Conservation (phyloP, 2,797 vertebrate genomes). For the Oreochromis grahami region DNA sequence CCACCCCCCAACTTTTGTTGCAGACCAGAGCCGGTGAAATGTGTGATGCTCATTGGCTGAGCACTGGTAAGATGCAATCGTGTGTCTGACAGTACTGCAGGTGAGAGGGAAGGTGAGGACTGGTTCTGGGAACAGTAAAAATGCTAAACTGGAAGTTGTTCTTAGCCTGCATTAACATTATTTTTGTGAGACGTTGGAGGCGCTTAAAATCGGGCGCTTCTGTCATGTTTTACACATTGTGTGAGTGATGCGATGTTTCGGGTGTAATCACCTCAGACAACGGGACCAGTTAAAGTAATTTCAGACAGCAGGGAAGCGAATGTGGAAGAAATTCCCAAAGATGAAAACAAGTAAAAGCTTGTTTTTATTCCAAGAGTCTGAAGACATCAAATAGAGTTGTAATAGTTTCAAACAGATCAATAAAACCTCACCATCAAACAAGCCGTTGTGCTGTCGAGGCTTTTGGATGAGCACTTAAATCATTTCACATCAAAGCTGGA, state of each 20-base stretch:
- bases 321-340: not conserved
- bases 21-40: accelerated
- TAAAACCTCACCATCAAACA: not conserved
- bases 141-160: not conserved
- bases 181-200: not conserved
- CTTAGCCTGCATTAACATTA: accelerated
- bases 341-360: not conserved
- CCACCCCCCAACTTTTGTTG: accelerated
- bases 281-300: not conserved
- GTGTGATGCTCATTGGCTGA: not conserved
- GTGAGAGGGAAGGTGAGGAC: no score
- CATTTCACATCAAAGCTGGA: not conserved
- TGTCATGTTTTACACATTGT: accelerated
- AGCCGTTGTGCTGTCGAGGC: accelerated
- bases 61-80: no score
- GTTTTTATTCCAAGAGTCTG: not conserved
- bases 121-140: not conserved
- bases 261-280: not conserved
- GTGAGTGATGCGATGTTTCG: not conserved
- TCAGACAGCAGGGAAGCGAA: not conserved
- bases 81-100: not conserved
- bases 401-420: not conserved
- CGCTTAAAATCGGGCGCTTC: not conserved
- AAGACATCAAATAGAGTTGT: not conserved
- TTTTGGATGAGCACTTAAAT: not conserved